Percentiles rank a stretch among this genome's conserved stretches.
These are phyloP conservation scores for Oceanites oceanicus DNA, from an alignment of 2,113 vertebrate genomes.

Conservation along the genomic window DNA sequence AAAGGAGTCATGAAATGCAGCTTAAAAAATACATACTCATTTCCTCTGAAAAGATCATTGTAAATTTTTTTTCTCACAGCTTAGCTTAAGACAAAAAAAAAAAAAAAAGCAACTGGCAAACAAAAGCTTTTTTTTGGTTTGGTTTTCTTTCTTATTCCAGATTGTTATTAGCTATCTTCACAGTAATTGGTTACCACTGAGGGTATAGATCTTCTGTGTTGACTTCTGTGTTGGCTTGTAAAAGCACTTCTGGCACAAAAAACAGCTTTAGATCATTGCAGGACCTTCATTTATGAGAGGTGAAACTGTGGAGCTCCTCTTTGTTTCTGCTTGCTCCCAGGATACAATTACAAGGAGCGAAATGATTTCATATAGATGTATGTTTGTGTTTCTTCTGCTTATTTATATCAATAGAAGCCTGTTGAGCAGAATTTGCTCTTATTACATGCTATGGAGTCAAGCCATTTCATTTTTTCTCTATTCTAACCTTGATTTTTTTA, in stretches of 20 bases:
- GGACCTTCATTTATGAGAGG: background rate
- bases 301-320: constrained; percentile 8
- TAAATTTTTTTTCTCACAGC: background rate
- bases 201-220: background rate
- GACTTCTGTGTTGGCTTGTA: background rate
- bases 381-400: constrained; percentile 4
- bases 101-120: background rate
- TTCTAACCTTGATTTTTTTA: background rate
- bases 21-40: background rate
- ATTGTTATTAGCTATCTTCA: background rate
- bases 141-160: background rate
- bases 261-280: background rate
- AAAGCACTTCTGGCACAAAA: constrained; percentile 15
- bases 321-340: background rate
- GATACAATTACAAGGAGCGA: background rate
- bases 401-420: background rate
- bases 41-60: background rate
- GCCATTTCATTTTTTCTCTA: constrained; percentile 12
- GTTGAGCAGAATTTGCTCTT: constrained; percentile 29
- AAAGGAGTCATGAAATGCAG: background rate
- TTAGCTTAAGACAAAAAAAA: background rate
- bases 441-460: background rate
- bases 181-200: background rate
- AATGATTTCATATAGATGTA: background rate
- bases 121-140: background rate